Percentiles rank a stretch among this genome's conserved stretches.
These are phyloP conservation scores for Motacilla tschutschensis DNA, from an alignment of 2,113 vertebrate species.

Conservation along the genomic window DNA sequence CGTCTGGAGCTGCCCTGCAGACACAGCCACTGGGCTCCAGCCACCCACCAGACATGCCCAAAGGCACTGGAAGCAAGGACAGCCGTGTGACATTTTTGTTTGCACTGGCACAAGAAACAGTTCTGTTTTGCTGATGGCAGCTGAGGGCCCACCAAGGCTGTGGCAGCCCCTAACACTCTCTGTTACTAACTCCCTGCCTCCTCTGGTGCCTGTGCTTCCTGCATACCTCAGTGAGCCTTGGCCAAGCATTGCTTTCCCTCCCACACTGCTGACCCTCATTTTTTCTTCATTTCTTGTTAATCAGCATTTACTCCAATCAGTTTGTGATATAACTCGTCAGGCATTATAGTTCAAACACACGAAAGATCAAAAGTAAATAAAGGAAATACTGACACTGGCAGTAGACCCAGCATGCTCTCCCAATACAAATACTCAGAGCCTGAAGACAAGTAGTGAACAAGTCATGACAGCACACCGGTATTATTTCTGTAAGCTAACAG, in stretches of 20 bases:
- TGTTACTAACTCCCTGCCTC: background rate
- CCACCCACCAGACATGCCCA: constrained; percentile 33
- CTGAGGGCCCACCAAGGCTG: background rate
- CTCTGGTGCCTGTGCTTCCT: background rate
- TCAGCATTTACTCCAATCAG: background rate
- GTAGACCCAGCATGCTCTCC: background rate
- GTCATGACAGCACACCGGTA: background rate
- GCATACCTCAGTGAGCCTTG: background rate
- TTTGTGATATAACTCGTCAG: constrained; percentile 7
- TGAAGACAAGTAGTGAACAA: constrained; percentile 39
- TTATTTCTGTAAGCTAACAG: constrained; percentile 38
- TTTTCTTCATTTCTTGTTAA: constrained; percentile 24
- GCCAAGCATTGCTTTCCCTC: background rate
- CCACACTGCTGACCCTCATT: background rate
- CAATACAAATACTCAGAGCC: background rate
- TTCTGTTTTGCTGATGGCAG: background rate
- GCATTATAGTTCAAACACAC: background rate
- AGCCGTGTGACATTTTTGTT: constrained; percentile 6
- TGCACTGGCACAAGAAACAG: background rate
- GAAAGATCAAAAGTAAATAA: constrained; percentile 38
- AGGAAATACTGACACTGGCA: constrained; percentile 26
- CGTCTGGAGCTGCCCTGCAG: background rate
- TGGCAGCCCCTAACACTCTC: accelerated
- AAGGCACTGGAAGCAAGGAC: constrained; percentile 14
- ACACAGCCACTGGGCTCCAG: constrained; percentile 14